phyloP scores from a whole-genome alignment of 2,888 invertebrate genomes.

The Chalcosyrphus nemorum region DNA sequence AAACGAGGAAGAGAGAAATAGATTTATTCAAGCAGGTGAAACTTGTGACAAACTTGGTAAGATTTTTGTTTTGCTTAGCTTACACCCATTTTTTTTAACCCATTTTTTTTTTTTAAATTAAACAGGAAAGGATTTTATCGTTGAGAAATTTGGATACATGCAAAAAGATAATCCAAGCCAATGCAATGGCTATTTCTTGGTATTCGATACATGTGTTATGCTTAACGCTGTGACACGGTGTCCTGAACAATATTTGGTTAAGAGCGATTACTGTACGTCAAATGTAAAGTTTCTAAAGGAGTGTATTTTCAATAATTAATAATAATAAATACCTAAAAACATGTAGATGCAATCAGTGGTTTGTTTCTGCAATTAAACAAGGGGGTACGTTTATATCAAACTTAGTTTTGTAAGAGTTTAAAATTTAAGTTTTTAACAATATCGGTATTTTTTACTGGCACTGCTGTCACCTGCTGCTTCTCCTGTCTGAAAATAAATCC shows the following conservation, averaged over 20 bases:
- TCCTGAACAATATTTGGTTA: neutral
- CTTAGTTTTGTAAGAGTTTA: too few relatives aligned
- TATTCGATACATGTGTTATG: neutral
- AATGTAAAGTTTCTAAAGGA: neutral
- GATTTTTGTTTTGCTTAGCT: neutral
- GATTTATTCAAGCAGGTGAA: conserved; percentile 56
- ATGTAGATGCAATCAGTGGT: too few relatives aligned
- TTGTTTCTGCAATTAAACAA: too few relatives aligned
- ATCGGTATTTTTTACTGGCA: too few relatives aligned
- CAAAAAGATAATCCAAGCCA: neutral
- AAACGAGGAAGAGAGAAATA: conserved; percentile 27
- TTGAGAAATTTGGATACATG: neutral
- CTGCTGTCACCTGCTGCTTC: too few relatives aligned
- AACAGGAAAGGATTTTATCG: neutral
- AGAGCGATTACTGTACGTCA: conserved; percentile 7
- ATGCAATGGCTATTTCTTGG: neutral
- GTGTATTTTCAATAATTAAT: conserved; percentile 1
- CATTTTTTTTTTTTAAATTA: neutral
- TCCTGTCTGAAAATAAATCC: too few relatives aligned
- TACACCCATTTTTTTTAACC: too few relatives aligned
- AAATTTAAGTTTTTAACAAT: too few relatives aligned
- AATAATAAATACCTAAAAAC: too few relatives aligned
- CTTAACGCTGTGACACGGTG: neutral
- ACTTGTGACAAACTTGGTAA: conserved; percentile 62
- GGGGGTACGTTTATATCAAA: too few relatives aligned